phyloP scores from a whole-genome alignment of 2,888 invertebrate species.

The Mesorhabditis spiculigera region DNA sequence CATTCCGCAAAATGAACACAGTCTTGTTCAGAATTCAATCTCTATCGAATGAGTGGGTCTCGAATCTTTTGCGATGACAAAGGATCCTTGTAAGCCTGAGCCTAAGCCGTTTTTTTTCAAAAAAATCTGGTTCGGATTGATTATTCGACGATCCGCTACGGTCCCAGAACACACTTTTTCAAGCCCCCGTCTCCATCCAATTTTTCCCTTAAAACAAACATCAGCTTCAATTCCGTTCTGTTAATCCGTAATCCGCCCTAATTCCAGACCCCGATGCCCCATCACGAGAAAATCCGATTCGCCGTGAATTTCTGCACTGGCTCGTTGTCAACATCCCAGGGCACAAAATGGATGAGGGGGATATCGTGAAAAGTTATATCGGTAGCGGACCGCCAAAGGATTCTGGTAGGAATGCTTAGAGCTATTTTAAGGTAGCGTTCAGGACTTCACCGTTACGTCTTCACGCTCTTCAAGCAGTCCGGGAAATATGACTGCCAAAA shows the following conservation, averaged over 20 bases:
- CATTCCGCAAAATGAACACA: too few species aligned
- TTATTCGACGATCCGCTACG: neutral
- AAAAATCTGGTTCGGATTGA: neutral
- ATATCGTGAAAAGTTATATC: constrained; percentile 72
- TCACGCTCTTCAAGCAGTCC: constrained; percentile 67
- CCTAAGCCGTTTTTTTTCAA: constrained; percentile 6
- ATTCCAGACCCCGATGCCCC: constrained; percentile 82
- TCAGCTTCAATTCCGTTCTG: neutral
- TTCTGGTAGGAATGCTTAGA: constrained; percentile 13
- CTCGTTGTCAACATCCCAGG: constrained; percentile 82
- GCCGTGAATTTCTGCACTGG: constrained; percentile 86
- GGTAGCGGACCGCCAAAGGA: constrained; percentile 76
- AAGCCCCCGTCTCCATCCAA: too few species aligned
- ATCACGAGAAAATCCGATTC: constrained; percentile 73
- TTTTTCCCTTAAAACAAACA: too few species aligned
- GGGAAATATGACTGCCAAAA: neutral
- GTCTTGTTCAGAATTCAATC: too few species aligned
- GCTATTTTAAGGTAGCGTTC: constrained; percentile 3
- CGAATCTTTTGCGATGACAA: neutral
- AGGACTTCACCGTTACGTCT: constrained; percentile 75
- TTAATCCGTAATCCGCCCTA: neutral
- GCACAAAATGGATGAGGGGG: constrained; percentile 70
- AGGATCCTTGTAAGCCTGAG: neutral
- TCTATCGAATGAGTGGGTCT: too few species aligned
- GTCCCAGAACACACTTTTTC: neutral